Percentiles rank a stretch among this genome's conserved stretches.
Evolutionary conservation across 2,797 vertebrate species (phyloP).

Genomic region (Xenopus petersii): DNA sequence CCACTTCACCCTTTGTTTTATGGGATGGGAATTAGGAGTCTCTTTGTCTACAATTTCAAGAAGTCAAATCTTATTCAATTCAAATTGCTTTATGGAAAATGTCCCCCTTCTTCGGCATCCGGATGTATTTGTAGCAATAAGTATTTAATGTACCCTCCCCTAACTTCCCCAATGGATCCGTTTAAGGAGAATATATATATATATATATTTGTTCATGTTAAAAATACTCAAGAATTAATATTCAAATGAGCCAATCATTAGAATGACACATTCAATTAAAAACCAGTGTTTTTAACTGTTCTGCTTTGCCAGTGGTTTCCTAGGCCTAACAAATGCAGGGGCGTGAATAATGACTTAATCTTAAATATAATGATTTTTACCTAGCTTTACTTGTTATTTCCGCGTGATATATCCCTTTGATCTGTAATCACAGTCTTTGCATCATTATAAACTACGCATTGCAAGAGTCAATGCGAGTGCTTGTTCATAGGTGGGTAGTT

Average conservation of each 20-base stretch:
- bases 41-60: too few species aligned
- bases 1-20: too few species aligned
- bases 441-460: conserved; percentile 35
- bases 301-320: not conserved
- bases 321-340: conserved; percentile 14
- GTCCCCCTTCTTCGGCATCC: too few species aligned
- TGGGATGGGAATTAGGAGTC: too few species aligned
- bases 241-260: conserved; percentile 16
- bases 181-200: too few species aligned
- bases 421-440: conserved; percentile 27
- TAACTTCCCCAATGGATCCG: too few species aligned
- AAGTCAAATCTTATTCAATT: too few species aligned
- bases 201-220: too few species aligned
- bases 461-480: conserved; percentile 51
- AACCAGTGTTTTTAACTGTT: not conserved
- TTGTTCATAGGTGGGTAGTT: conserved; percentile 61
- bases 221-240: conserved; percentile 11
- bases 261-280: not conserved
- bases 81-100: too few species aligned
- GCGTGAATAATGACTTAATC: conserved; percentile 29
- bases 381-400: conserved; percentile 21
- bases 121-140: too few species aligned
- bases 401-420: conserved; percentile 28
- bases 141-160: too few species aligned
- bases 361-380: conserved; percentile 18